phyloP scores from a whole-genome alignment of 2,888 invertebrate genomes.

The Caenorhabditis drosophilae region DNA sequence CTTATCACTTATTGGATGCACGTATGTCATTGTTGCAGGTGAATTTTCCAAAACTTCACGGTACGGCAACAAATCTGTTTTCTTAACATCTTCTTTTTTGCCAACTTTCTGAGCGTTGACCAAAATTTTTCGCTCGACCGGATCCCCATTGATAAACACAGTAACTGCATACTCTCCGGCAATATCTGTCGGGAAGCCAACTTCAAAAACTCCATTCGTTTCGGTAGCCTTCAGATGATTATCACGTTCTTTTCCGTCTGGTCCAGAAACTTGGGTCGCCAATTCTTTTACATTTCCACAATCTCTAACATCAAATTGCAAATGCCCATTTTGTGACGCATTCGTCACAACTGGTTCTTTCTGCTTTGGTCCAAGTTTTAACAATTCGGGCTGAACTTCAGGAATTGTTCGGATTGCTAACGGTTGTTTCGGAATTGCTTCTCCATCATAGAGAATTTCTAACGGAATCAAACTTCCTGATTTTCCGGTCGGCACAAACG shows the following conservation, averaged over 20 bases:
- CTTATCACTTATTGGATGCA: conserved; percentile 16
- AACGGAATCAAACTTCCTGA: conserved; percentile 35
- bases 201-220: conserved; percentile 28
- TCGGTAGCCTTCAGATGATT: conserved; percentile 22
- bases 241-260: conserved; percentile 42
- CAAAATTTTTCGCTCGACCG: conserved; percentile 13
- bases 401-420: conserved; percentile 22
- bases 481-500: conserved; percentile 36
- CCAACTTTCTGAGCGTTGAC: conserved; percentile 25
- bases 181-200: conserved; percentile 35
- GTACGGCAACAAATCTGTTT: conserved; percentile 4
- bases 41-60: conserved; percentile 14
- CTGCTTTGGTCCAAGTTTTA: conserved; percentile 9
- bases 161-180: conserved; percentile 36
- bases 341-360: conserved; percentile 10
- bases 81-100: conserved; percentile 20
- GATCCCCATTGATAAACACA: conserved; percentile 34
- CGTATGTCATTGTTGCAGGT: conserved; percentile 5
- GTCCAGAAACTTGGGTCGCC: conserved; percentile 45
- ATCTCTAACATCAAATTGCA: conserved; percentile 43
- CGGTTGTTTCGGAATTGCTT: conserved; percentile 29
- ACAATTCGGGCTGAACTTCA: conserved; percentile 30
- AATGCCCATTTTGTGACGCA: conserved; percentile 38
- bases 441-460: conserved; percentile 44
- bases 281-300: conserved; percentile 44